phyloP scores from a whole-genome alignment of 1,140 invertebrate species.

The Lepidurus apus region DNA sequence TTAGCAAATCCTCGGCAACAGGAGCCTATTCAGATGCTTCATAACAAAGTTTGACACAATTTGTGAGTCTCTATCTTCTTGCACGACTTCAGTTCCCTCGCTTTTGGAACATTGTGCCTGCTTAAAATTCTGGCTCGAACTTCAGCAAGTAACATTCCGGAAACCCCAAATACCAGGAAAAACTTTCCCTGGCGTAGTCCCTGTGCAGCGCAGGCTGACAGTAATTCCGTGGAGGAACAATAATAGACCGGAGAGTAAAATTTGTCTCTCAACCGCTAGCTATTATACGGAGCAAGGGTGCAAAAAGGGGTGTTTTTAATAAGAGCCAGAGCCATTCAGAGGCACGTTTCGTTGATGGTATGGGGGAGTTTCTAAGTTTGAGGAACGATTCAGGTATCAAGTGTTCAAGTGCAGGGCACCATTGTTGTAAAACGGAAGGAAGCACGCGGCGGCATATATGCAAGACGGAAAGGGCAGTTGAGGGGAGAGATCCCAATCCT shows the following conservation, averaged over 20 bases:
- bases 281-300: too few species aligned
- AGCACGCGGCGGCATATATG: not conserved
- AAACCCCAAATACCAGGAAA: too few species aligned
- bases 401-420: not conserved
- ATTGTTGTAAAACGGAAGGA: slow-evolving; percentile 3
- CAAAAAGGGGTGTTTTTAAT: too few species aligned
- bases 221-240: too few species aligned
- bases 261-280: too few species aligned
- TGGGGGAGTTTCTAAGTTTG: too few species aligned
- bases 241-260: too few species aligned
- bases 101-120: not conserved
- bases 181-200: too few species aligned
- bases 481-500: not conserved
- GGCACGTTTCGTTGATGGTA: too few species aligned
- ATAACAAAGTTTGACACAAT: not conserved
- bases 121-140: not conserved
- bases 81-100: not conserved
- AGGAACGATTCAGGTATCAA: not conserved
- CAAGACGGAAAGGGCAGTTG: not conserved
- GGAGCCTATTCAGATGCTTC: not conserved
- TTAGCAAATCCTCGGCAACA: not conserved
- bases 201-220: too few species aligned
- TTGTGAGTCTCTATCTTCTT: not conserved
- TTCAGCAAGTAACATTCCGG: not conserved
- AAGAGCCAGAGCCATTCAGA: too few species aligned